Evolutionary conservation across 2,113 vertebrate species (phyloP), one percentile per base, ranked within the genome.

Genomic region (Colistium nudipinnis): DNA sequence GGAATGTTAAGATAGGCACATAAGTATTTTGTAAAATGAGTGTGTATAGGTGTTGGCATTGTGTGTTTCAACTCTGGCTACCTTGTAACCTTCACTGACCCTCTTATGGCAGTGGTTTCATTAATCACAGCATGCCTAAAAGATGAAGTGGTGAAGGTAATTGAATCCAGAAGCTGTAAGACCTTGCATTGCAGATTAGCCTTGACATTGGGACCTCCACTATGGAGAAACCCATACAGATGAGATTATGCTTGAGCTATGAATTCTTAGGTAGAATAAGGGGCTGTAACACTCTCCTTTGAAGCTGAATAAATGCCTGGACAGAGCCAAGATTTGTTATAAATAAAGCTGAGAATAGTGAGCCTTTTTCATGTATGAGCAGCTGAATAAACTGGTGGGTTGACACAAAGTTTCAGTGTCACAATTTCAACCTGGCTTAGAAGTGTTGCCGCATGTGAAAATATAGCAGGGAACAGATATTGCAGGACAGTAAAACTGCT

Each of bases 131-230:
- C 24, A 48, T 57, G 83, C 16, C 43, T 74, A 55, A 72, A 83
- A 62, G 24, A 65, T 76, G 67, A 81, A 81, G 68, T 64, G 74
- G 83, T 28, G 36, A 1, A n/a, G 41, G 70, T 87, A 85, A 91
- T 89, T 86, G 78, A 89, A 85, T 91, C 60, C 52, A 49, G 80
- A 65, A 63, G 65, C 69, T 39, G 36, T 64, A 63, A 71, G 77
- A 22, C 55, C 78, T 81, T 72, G 60, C 11, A 8, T 70, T 70
- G 52, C 66, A 71, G 78, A 78, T 83, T 83, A 84, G 64, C 70
- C 7, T 2, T 49, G 69, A 84, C 75, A 84, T 39, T 41, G 20
- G 77, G 83, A 83, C 83, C 75, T 85, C 63, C 11, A 60, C 39
- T 3, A 0, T 63, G 70, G 33, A 43, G 69, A 45, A 52, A 24